Conservation (phyloP, 2,888 invertebrate genomes). For the Blastobasis adustella region DNA sequence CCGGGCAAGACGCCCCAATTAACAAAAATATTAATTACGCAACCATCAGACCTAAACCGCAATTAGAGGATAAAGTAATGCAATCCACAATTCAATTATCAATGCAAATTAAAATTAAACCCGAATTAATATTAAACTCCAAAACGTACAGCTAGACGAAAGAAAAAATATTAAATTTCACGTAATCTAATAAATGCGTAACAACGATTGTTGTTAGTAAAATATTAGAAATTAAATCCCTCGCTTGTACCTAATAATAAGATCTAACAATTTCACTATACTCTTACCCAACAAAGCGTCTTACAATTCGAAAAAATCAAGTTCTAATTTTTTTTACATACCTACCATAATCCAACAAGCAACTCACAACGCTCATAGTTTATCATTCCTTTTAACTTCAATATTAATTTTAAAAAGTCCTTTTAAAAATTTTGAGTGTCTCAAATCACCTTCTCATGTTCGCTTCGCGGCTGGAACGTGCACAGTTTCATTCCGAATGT, state of each 20-base stretch:
- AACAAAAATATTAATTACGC: too few relatives aligned
- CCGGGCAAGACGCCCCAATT: too few relatives aligned
- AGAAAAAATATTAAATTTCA: too few relatives aligned
- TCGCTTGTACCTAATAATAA: slow-evolving; percentile 20
- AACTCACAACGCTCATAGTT: slow-evolving; percentile 51
- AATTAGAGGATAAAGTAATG: too few relatives aligned
- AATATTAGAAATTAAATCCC: slow-evolving; percentile 37
- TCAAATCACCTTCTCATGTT: slow-evolving; percentile 69
- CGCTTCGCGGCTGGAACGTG: slow-evolving; percentile 32
- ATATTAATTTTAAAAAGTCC: slow-evolving; percentile 44
- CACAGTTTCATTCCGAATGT: slow-evolving; percentile 30
- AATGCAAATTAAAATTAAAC: too few relatives aligned
- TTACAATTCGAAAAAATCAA: slow-evolving; percentile 38
- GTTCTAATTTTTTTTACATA: slow-evolving; percentile 50
- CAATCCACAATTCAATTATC: too few relatives aligned
- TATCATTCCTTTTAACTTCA: slow-evolving; percentile 41
- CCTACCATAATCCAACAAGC: slow-evolving; percentile 51
- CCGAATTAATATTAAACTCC: too few relatives aligned
- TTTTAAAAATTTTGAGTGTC: slow-evolving; percentile 48
- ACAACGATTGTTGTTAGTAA: slow-evolving; percentile 12
- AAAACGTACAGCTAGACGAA: too few relatives aligned
- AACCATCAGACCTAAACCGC: too few relatives aligned
- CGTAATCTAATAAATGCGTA: slow-evolving; percentile 17
- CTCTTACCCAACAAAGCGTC: slow-evolving; percentile 43
- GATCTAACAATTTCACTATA: slow-evolving; percentile 57